phyloP scores from a whole-genome alignment of 2,888 invertebrate species.

The Torymus tubicola region DNA sequence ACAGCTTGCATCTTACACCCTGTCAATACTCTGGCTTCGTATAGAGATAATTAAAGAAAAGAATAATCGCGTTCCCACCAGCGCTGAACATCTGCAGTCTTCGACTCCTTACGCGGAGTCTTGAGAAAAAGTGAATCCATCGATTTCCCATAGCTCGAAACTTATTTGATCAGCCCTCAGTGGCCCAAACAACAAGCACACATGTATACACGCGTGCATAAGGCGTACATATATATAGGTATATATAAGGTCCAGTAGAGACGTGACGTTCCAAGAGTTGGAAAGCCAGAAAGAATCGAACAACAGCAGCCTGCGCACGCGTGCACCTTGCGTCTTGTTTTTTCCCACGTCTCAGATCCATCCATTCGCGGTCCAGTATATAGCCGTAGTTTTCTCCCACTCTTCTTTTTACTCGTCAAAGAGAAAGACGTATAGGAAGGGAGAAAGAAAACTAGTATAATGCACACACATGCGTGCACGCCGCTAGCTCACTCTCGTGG shows the following conservation, averaged over 20 bases:
- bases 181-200: background rate
- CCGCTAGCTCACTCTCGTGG: background rate
- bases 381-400: background rate
- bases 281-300: background rate
- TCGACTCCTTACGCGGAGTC: too few species aligned
- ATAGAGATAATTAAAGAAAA: constrained; percentile 12
- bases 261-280: background rate
- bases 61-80: constrained; percentile 22
- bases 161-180: constrained; percentile 4
- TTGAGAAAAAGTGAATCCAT: background rate
- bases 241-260: background rate
- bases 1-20: too few species aligned
- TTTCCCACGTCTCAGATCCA: constrained; percentile 60
- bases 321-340: constrained; percentile 58
- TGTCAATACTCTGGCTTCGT: too few species aligned
- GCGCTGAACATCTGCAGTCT: constrained; percentile 1
- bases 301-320: background rate
- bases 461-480: too few species aligned
- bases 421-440: background rate
- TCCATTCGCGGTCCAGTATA: too few species aligned
- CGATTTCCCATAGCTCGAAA: constrained; percentile 35
- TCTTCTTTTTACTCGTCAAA: background rate
- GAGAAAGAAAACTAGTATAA: background rate
- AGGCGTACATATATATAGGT: background rate
- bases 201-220: too few species aligned